These are phyloP conservation scores for Epinotia brunnichana DNA, from an alignment of 2,888 invertebrate species.

Conservation along the genomic window DNA sequence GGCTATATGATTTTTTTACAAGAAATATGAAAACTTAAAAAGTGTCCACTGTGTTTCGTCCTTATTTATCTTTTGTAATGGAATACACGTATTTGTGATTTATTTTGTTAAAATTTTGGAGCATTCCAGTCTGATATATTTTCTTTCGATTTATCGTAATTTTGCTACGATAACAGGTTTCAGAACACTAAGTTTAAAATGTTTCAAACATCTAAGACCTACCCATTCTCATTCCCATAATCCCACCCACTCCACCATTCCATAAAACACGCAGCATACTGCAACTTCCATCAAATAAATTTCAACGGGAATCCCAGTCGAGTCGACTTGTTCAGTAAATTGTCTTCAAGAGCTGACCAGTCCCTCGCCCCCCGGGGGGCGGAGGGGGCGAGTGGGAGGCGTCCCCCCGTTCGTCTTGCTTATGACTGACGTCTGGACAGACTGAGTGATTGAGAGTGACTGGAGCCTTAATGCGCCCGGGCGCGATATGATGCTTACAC, in stretches of 20 bases:
- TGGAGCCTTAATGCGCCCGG: slow-evolving; percentile 81
- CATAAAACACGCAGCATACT: slow-evolving; percentile 65
- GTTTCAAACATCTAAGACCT: slow-evolving; percentile 11
- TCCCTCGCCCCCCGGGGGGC: slow-evolving; percentile 55
- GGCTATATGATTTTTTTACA: background rate
- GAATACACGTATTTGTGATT: background rate
- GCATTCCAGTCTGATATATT: background rate
- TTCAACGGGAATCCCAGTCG: slow-evolving; percentile 76
- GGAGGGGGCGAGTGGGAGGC: slow-evolving; percentile 64
- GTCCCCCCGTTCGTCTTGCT: slow-evolving; percentile 82
- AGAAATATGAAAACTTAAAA: background rate
- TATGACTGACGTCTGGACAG: slow-evolving; percentile 83
- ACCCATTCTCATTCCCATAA: slow-evolving; percentile 35
- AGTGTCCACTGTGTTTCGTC: background rate
- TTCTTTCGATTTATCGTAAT: background rate
- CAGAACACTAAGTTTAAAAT: background rate
- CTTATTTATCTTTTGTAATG: background rate
- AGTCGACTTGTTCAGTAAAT: slow-evolving; percentile 79
- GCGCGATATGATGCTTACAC: slow-evolving; percentile 62
- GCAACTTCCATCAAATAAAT: slow-evolving; percentile 76
- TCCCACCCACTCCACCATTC: slow-evolving; percentile 63
- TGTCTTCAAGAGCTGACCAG: slow-evolving; percentile 83
- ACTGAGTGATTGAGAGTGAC: slow-evolving; percentile 84
- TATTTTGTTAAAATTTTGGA: background rate
- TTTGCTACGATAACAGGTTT: background rate